A percentile compares a stretch with the other conserved stretches of the same genome.
phyloP scores from a whole-genome alignment of 2,113 vertebrate genomes.

The Platichthys stellatus region DNA sequence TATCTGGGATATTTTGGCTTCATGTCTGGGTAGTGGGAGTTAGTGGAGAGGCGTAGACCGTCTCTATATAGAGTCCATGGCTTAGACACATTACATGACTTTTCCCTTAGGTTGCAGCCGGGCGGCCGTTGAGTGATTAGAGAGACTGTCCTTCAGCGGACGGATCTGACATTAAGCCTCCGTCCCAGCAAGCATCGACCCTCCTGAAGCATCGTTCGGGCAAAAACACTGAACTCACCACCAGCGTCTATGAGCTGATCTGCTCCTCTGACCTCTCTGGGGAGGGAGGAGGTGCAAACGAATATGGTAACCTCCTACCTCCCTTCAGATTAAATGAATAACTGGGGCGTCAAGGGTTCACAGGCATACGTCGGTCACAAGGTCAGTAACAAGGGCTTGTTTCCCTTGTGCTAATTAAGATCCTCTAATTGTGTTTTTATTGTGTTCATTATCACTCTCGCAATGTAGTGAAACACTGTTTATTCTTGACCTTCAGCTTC shows the following conservation, averaged over 20 bases:
- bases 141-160: slow-evolving; percentile 9
- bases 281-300: neutral
- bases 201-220: slow-evolving; percentile 2
- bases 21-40: no score
- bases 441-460: neutral
- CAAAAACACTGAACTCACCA: slow-evolving; percentile 5
- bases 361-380: neutral
- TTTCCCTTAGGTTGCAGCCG: neutral
- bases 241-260: slow-evolving; percentile 12
- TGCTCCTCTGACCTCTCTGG: slow-evolving; percentile 8
- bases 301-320: neutral
- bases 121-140: slow-evolving; percentile 22
- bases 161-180: slow-evolving; percentile 20
- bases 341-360: neutral
- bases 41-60: no score
- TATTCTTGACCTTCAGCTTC: no score
- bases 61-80: neutral
- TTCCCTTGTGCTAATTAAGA: neutral
- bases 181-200: slow-evolving; percentile 14
- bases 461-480: neutral
- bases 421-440: neutral
- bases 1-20: no score
- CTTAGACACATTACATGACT: neutral
- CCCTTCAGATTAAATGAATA: neutral
- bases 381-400: neutral